Conservation (phyloP, 1,140 invertebrate species). For the Drosophila lowei region DNA sequence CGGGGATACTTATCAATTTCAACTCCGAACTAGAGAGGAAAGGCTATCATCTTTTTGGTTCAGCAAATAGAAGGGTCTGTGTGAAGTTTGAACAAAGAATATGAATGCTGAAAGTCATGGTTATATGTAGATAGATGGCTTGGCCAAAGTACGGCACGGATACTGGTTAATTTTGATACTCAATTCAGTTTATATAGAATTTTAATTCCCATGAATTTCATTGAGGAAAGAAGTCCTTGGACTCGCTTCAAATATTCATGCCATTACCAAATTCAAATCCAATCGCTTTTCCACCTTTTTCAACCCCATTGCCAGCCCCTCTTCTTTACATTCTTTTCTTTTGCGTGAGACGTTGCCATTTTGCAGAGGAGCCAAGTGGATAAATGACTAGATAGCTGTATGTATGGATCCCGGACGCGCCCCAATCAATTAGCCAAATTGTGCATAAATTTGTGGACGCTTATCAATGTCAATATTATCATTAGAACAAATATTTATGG, state of each 20-base stretch:
- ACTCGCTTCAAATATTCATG: background rate
- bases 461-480: slow-evolving; percentile 82
- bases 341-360: slow-evolving; percentile 62
- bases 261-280: too few relatives aligned
- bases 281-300: background rate
- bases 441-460: slow-evolving; percentile 80
- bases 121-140: too few relatives aligned
- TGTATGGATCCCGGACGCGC: slow-evolving; percentile 22
- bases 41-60: too few relatives aligned
- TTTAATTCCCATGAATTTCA: background rate
- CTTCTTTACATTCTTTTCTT: background rate
- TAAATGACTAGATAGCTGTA: background rate
- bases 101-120: too few relatives aligned
- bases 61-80: too few relatives aligned
- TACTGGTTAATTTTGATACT: too few relatives aligned
- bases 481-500: slow-evolving; percentile 74
- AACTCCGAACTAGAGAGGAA: too few relatives aligned
- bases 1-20: too few relatives aligned
- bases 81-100: too few relatives aligned
- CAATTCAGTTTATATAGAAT: background rate
- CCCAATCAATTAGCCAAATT: slow-evolving; percentile 81
- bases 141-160: too few relatives aligned
- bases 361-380: slow-evolving; percentile 19
- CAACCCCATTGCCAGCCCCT: background rate
- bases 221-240: background rate